Base-by-base conservation (phyloP, 2,888 invertebrate genomes). In the Hesperia comma region DNA sequence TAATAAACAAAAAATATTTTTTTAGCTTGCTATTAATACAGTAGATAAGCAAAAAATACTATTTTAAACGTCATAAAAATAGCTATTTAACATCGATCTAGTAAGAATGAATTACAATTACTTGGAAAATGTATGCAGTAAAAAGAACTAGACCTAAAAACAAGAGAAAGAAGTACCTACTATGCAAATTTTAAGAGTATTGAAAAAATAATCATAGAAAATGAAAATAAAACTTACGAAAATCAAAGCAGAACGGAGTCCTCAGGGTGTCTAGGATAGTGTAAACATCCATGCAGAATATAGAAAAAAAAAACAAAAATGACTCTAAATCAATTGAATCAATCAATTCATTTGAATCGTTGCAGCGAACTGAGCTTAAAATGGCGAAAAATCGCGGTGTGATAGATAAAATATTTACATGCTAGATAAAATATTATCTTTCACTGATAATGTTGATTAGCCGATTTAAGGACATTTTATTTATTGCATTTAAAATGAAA, bases 171-270 rank as follows among this genome's bases (percentile, higher is more conserved):
- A 12, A 37, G 12, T 37, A 37, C 3, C 8, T 10, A 37, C 1
- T 33, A 33, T 37, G 8, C 12, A 10, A 37, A 37, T 37, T 37
- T 37, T 37, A 8, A 3, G 12, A 12, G 10, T 10, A 37, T 10
- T 37, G 1, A 37, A 37, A 26, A 37, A 37, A 37, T 3, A 37
- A 37, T 3, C 12, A 1, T 12, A 37, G 10, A 8, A 3, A 5
- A 51, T 26, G 51, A 37, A 3, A 54, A 15, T 17, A 33, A 17
- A 12, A 58, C 64, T 64, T 19, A 64, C 64, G 51, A 58, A 64
- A 64, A 41, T 64, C 64, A 37, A 46, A 64, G 58, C 57, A 58
- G 51, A 64, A 64, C 58, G 58, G 64, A 51, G 58, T 53, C 53
- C 33, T 64, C 17, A 64, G 53, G 8, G 64, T 64, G n/a, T 64